Conservation (phyloP, 1,140 invertebrate genomes). For the Protaetia brevitarsis region DNA sequence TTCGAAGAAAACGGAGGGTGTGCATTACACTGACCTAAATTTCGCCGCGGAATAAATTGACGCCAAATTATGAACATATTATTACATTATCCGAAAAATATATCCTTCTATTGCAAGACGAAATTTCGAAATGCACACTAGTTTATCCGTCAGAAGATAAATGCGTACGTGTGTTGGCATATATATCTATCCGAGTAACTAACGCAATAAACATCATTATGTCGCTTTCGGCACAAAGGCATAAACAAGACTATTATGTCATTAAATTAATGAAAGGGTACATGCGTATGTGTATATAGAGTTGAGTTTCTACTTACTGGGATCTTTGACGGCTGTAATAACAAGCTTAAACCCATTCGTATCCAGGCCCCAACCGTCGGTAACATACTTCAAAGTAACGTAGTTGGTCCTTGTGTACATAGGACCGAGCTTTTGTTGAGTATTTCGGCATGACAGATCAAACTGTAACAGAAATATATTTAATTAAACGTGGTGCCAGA, state of each 20-base stretch:
- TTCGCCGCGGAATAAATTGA: too few species aligned
- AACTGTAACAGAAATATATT: slow-evolving; percentile 58
- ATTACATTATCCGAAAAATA: too few species aligned
- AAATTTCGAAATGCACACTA: too few species aligned
- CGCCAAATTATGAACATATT: too few species aligned
- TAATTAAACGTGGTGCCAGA: neutral
- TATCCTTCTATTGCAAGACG: too few species aligned
- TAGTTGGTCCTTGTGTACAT: slow-evolving; percentile 90
- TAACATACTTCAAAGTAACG: slow-evolving; percentile 90
- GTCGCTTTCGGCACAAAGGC: neutral
- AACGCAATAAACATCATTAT: slow-evolving; percentile 16
- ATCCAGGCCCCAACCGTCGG: slow-evolving; percentile 87
- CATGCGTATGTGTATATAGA: neutral
- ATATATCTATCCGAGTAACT: neutral
- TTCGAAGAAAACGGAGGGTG: too few species aligned
- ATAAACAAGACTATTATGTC: slow-evolving; percentile 7
- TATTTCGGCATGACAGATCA: slow-evolving; percentile 87
- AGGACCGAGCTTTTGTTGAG: slow-evolving; percentile 77
- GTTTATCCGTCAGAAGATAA: too few species aligned
- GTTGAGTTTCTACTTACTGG: slow-evolving; percentile 65
- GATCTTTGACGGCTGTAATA: slow-evolving; percentile 91
- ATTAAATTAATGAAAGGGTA: neutral
- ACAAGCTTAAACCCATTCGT: slow-evolving; percentile 88
- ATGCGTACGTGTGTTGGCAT: neutral
- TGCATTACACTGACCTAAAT: too few species aligned